Percentiles rank a stretch among this genome's conserved stretches.
Conservation (phyloP, 2,797 vertebrate genomes). For the Apogon talboti region DNA sequence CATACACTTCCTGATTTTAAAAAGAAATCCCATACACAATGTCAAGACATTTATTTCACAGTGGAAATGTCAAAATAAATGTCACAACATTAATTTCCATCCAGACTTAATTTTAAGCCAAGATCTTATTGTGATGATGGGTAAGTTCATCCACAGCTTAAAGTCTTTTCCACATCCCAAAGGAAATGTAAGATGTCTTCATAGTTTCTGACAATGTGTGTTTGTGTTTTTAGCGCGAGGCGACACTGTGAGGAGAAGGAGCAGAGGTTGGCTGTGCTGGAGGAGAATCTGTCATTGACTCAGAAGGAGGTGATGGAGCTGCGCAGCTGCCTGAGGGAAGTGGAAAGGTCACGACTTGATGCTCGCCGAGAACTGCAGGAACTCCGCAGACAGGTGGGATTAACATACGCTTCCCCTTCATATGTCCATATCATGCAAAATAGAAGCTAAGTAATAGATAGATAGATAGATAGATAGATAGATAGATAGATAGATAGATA, state of each 20-base stretch:
- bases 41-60: too few relatives aligned
- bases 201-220: not conserved
- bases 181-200: not conserved
- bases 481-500: too few relatives aligned
- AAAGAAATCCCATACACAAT: too few relatives aligned
- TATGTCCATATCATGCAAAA: not conserved
- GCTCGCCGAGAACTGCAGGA: conserved; percentile 94
- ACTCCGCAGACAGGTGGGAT: conserved; percentile 90
- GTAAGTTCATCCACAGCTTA: too few relatives aligned
- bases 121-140: too few relatives aligned
- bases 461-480: too few relatives aligned
- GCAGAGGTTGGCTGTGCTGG: conserved; percentile 86
- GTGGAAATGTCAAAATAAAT: too few relatives aligned
- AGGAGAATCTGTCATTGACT: conserved; percentile 83
- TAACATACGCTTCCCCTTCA: not conserved
- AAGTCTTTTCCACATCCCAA: too few relatives aligned
- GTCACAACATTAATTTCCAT: too few relatives aligned
- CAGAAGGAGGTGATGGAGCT: conserved; percentile 89
- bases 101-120: too few relatives aligned
- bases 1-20: too few relatives aligned
- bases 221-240: conserved; percentile 77
- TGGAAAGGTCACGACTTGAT: conserved; percentile 90
- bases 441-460: not conserved
- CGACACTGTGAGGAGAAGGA: conserved; percentile 92
- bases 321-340: conserved; percentile 89